Evolutionary conservation across 2,797 vertebrate species (phyloP).

Genomic region (Enteromius fasciolatus): DNA sequence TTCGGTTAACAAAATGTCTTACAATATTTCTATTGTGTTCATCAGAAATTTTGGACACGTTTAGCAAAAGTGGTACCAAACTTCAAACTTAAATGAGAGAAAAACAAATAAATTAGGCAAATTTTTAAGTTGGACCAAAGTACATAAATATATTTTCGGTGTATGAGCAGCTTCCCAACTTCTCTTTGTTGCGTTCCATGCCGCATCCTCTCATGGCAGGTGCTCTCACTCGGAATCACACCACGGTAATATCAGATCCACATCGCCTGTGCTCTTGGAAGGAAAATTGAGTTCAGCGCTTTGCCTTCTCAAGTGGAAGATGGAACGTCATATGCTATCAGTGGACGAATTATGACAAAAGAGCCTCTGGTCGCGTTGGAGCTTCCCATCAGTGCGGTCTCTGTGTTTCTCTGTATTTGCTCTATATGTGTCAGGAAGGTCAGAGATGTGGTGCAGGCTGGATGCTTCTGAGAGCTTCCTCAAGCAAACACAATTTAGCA

Average conservation of each 20-base stretch:
- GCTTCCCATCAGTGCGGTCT: constrained; percentile 53
- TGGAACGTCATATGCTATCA: constrained; percentile 62
- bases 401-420: constrained; percentile 45
- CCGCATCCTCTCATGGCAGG: constrained; percentile 5
- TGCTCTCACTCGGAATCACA: constrained; percentile 26
- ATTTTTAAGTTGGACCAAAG: background rate
- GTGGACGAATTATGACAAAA: constrained; percentile 62
- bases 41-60: background rate
- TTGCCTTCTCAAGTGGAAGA: constrained; percentile 62
- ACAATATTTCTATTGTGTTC: background rate
- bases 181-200: background rate
- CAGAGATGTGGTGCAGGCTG: constrained; percentile 43
- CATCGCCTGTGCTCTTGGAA: constrained; percentile 49
- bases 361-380: constrained; percentile 50
- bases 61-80: background rate
- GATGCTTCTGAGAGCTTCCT: constrained; percentile 62
- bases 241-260: constrained; percentile 49
- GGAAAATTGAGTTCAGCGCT: constrained; percentile 59
- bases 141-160: background rate
- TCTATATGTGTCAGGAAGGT: constrained; percentile 50
- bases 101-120: background rate
- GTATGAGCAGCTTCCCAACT: background rate
- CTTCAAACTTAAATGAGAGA: background rate
- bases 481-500: constrained; percentile 70
- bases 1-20: background rate